Evolutionary conservation across 2,113 vertebrate genomes (phyloP).

Genomic region (Coturnix japonica): DNA sequence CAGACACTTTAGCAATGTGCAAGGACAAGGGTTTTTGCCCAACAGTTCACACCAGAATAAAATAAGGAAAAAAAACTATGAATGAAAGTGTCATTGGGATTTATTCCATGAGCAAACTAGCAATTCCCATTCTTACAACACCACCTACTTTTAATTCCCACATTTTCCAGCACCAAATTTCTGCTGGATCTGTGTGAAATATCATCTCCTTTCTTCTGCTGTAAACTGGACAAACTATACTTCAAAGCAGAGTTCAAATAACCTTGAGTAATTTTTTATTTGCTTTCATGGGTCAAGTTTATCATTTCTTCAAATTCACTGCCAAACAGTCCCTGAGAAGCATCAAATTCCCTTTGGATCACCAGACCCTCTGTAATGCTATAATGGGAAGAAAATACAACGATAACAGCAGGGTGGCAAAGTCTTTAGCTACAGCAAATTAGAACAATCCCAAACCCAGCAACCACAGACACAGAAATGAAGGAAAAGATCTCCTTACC

Average conservation of each 20-base stretch:
- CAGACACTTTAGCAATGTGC: neutral
- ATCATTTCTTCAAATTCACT: too few species aligned
- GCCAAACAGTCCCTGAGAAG: neutral
- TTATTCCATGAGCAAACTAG: neutral
- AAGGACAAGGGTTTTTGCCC: neutral
- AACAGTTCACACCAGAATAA: neutral
- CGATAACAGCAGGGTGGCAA: too few species aligned
- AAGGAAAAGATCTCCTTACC: too few species aligned
- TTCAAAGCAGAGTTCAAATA: neutral
- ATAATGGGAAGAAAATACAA: too few species aligned
- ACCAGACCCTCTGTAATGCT: neutral
- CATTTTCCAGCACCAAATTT: neutral
- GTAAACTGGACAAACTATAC: neutral
- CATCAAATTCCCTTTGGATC: neutral
- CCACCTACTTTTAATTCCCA: neutral
- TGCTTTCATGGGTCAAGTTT: neutral
- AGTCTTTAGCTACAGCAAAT: too few species aligned
- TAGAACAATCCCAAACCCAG: too few species aligned
- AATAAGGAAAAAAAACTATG: neutral
- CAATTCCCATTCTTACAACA: neutral
- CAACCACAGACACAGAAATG: too few species aligned
- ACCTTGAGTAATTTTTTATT: neutral
- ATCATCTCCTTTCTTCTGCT: neutral
- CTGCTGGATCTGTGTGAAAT: neutral
- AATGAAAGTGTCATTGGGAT: neutral